These are phyloP conservation scores for Tillus elongatus DNA, from an alignment of 2,888 invertebrate genomes.

Conservation along the genomic window DNA sequence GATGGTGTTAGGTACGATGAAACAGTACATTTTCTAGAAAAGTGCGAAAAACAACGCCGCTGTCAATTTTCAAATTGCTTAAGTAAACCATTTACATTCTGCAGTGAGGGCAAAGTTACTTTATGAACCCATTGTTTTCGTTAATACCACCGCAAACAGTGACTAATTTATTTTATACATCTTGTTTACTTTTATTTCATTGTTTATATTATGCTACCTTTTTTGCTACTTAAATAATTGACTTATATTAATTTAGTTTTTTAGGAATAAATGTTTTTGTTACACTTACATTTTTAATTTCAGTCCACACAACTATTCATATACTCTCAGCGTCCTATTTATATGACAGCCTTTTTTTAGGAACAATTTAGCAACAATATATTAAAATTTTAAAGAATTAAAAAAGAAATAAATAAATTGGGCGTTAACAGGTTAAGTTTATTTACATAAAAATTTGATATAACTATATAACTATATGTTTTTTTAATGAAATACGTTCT, in stretches of 20 bases:
- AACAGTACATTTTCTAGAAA: background rate
- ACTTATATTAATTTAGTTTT: constrained; percentile 1
- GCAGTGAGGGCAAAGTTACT: constrained; percentile 6
- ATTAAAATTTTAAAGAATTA: too few species aligned
- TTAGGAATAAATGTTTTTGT: background rate
- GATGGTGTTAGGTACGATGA: constrained; percentile 6
- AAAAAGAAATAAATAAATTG: too few species aligned
- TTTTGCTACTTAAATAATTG: background rate
- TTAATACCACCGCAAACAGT: background rate
- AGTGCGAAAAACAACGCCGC: constrained; percentile 5
- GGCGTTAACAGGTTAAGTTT: too few species aligned
- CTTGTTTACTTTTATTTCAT: background rate
- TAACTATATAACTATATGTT: too few species aligned
- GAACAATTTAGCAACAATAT: too few species aligned
- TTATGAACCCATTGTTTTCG: background rate
- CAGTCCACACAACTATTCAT: background rate
- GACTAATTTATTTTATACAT: background rate
- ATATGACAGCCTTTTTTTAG: background rate
- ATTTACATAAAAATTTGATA: too few species aligned
- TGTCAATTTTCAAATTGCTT: constrained; percentile 1
- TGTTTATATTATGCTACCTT: background rate
- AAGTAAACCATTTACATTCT: constrained; percentile 8
- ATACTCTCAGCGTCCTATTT: constrained; percentile 1
- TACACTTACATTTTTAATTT: background rate
- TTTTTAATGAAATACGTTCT: too few species aligned